phyloP scores from a whole-genome alignment of 2,113 vertebrate genomes.

The Sebastes fasciatus region DNA sequence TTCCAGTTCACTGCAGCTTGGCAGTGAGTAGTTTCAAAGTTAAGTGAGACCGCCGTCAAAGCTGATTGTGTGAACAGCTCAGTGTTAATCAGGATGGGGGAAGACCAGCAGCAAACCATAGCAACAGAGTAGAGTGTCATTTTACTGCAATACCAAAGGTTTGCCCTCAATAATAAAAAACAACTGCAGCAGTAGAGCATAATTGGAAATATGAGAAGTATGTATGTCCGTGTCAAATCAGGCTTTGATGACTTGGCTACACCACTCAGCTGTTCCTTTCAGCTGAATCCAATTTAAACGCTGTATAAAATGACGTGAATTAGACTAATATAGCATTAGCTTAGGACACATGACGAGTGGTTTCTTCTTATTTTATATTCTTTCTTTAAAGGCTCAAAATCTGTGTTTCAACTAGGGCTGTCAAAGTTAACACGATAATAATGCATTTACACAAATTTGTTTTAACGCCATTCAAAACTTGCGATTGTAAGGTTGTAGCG shows the following conservation, averaged over 20 bases:
- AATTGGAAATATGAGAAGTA: not conserved
- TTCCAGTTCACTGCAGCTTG: conserved; percentile 43
- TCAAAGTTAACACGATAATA: too few species aligned
- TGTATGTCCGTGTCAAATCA: not conserved
- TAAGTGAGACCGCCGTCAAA: conserved; percentile 36
- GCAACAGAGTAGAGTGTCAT: conserved; percentile 21
- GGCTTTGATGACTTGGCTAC: not conserved
- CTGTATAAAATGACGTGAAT: not conserved
- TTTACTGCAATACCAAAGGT: conserved; percentile 8
- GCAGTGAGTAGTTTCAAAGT: conserved; percentile 34
- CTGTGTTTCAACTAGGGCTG: too few species aligned
- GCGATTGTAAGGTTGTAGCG: too few species aligned
- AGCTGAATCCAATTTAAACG: not conserved
- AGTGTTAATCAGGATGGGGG: conserved; percentile 6
- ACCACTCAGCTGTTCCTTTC: not conserved
- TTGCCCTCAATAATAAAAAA: not conserved
- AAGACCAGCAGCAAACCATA: conserved; percentile 14
- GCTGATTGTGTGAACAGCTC: conserved; percentile 46
- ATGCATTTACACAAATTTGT: too few species aligned
- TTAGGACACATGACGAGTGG: not conserved
- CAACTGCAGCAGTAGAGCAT: not conserved
- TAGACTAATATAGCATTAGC: not conserved
- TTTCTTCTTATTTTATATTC: not conserved
- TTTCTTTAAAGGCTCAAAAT: too few species aligned
- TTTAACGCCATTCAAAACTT: too few species aligned